Conservation (phyloP, 2,113 vertebrate genomes). For the Rostratula benghalensis region DNA sequence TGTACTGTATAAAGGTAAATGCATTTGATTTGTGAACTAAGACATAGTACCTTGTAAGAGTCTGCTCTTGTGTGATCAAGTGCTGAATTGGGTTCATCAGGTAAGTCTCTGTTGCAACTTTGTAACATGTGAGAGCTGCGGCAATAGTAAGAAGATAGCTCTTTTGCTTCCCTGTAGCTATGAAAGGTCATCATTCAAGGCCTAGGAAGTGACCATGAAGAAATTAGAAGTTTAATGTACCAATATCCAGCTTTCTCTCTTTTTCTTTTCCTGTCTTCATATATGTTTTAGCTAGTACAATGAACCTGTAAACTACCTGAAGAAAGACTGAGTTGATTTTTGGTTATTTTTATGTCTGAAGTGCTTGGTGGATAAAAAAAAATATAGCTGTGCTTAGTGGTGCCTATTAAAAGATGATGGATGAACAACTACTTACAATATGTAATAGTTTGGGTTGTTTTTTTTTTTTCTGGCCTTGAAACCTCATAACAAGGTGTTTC, state of each 20-base stretch:
- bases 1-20: not conserved
- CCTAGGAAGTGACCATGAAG: not conserved
- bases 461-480: not conserved
- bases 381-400: not conserved
- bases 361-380: not conserved
- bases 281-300: not conserved
- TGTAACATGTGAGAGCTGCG: not conserved
- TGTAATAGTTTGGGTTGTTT: rapidly evolving
- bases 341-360: not conserved
- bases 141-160: not conserved
- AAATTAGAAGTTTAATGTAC: not conserved
- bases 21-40: not conserved
- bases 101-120: not conserved
- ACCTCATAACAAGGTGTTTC: not conserved
- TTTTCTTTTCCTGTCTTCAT: not conserved
- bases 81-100: not conserved
- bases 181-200: not conserved
- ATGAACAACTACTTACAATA: not conserved
- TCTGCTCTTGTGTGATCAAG: not conserved
- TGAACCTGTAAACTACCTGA: not conserved
- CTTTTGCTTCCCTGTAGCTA: not conserved
- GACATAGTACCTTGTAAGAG: not conserved
- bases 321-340: not conserved
- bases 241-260: not conserved
- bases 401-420: not conserved